Base-by-base conservation (phyloP, 53 echinoderm and acorn worm species). In the Holothuria scabra region DNA sequence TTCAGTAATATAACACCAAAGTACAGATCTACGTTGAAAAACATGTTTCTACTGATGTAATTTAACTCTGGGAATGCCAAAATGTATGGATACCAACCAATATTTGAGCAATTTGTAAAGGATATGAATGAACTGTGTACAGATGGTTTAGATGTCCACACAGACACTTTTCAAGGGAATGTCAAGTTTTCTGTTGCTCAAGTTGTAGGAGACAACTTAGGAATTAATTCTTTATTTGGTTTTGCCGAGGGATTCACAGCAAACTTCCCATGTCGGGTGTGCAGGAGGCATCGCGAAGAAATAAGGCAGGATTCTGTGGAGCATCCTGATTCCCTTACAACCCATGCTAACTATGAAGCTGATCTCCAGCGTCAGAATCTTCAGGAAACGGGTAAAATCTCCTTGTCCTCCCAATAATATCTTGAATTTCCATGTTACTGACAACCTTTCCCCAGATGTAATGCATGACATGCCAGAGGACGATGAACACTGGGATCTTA, bases 391-490 rank as follows among this genome's bases (percentile, higher is more conserved):
- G 8, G 46, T 91, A 16, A 84, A 69, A 49, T 29, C 33, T 20
- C 12, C 21, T 16, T 91, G 91, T 65, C n/a, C 63, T 52, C 49
- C 87, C n/a, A 87, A 83, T 60, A 29, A 68, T 25, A 18, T 87
- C 0, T 8, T 8, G 0, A 30, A 83, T 58, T 87, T 91, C 38
- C 87, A 84, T 46, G 71, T 87, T 12, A 46, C 59, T 1, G 22
- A 80, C 25, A 91, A 87, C 67, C 35, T 66, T 31, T 61, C 91
- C 26, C 80, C 84, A 11, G 84, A 87, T 16, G 67, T 87, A 5
- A 87, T 91, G 91, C 87, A 87, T 79, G 91, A 87, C 41, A 16
- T 90, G 13, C 84, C 84, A 28, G 80, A 91, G 25, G 68, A 59
- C 2, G 85, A 87, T 87, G 72, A 67, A 22, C 64, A 87, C 24